Evolutionary conservation across 2,797 vertebrate genomes (phyloP), one percentile per base, ranked within the genome.

Genomic region (Pagetopsis macropterus): DNA sequence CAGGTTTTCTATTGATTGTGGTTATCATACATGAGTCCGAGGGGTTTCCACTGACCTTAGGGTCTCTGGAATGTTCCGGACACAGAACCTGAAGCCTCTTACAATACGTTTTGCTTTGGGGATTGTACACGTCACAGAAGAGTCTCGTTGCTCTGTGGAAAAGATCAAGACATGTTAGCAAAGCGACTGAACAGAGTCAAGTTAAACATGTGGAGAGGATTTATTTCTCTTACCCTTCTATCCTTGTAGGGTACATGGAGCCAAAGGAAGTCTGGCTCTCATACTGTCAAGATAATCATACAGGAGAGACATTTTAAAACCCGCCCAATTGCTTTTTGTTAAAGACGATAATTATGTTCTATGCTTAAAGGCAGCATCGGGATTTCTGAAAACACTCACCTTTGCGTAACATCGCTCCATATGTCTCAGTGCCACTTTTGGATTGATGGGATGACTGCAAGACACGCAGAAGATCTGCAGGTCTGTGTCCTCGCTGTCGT

Each of bases 341-440:
- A 15, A 37, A 37, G 33, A 15, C 0, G 2, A 45, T 17, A n/a
- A n/a, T n/a, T n/a, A 64, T 13, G 33, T 27, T 2, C 41, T n/a
- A 68, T 27, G 17, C 2, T 15, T 56, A 9, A 3, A 37, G 43
- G 31, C 3, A 48, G n/a, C 14, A 14, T 41, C 9, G 57, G 2
- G 48, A 16, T 12, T 9, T 13, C 14, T 23, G 41, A 14, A 44
- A 51, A 48, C 17, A 41, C 45, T 87, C 54, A 97, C 97, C 96
- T 98, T 98, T 77, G 97, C 97, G 0, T 98, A 98, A 86, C 97
- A 98, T 72, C 96, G 95, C 81, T 98, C 97, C 97, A 98, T 98
- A 78, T 98, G 97, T 43, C 96, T 92, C 76, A 98, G 88, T 0
- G 97, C 97, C 79, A 97, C 96, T 72, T 97, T 97, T 70, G 97